phyloP scores from a whole-genome alignment of 1,140 invertebrate species.

The Hyles vespertilio region DNA sequence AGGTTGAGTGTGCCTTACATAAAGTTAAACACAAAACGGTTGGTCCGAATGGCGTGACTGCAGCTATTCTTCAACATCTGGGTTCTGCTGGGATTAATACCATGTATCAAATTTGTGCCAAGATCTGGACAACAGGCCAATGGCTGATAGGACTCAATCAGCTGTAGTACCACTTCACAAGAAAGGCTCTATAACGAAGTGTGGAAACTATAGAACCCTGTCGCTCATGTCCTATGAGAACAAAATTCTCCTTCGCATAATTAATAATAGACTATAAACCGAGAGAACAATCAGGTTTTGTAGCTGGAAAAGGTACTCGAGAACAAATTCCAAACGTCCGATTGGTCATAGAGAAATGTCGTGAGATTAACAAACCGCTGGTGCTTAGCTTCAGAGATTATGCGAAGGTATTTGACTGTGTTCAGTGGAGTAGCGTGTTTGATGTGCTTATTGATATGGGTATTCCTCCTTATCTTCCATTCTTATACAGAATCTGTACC shows the following conservation, averaged over 20 bases:
- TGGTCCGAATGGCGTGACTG: constrained; percentile 10
- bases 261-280: no score
- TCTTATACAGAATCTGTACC: neutral
- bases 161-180: no score
- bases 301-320: constrained; percentile 22
- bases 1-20: constrained; percentile 10
- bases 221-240: no score
- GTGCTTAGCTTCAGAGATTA: no score
- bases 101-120: neutral
- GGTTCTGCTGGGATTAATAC: constrained; percentile 1
- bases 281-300: constrained; percentile 25
- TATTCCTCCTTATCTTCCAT: neutral
- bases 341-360: constrained; percentile 20
- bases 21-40: constrained; percentile 11
- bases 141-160: no score
- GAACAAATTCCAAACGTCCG: constrained; percentile 27
- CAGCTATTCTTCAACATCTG: constrained; percentile 12
- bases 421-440: neutral
- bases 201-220: no score
- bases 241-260: no score
- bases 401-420: no score
- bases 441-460: neutral
- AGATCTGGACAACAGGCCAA: no score
- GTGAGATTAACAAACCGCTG: constrained; percentile 15
- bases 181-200: no score